Percentiles rank a stretch among this genome's conserved stretches.
Conservation (phyloP, 2,113 vertebrate species). For the Leucopternis melanops region DNA sequence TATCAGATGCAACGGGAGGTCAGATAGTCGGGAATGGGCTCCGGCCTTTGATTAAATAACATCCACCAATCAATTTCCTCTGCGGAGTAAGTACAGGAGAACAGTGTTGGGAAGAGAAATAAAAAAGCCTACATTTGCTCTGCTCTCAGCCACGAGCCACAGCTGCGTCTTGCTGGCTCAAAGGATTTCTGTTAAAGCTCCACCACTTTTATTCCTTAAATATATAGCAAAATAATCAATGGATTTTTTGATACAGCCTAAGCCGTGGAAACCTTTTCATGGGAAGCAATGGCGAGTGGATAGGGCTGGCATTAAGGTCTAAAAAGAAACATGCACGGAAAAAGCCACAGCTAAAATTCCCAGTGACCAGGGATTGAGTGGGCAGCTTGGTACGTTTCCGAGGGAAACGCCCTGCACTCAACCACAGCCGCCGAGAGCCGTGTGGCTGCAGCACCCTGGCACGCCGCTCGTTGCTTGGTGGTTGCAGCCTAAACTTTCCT, state of each 20-base stretch:
- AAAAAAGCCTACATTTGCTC: neutral
- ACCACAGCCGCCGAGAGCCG: accelerated
- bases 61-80: neutral
- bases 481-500: neutral
- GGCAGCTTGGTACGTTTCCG: neutral
- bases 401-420: neutral
- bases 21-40: neutral
- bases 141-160: neutral
- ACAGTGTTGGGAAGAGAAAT: neutral
- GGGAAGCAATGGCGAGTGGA: neutral
- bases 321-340: neutral
- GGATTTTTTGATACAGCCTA: slow-evolving; percentile 49
- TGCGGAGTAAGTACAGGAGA: neutral
- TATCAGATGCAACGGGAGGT: neutral
- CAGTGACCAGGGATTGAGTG: neutral
- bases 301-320: slow-evolving; percentile 6
- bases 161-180: slow-evolving; percentile 1
- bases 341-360: neutral
- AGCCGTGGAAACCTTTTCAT: neutral
- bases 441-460: neutral
- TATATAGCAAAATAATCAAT: slow-evolving; percentile 61
- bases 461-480: neutral
- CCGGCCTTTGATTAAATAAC: neutral
- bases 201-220: slow-evolving; percentile 62
- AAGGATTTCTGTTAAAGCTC: slow-evolving; percentile 44